Base-by-base conservation (phyloP, 2,888 invertebrate species). In the Adelognathus sp. region DNA sequence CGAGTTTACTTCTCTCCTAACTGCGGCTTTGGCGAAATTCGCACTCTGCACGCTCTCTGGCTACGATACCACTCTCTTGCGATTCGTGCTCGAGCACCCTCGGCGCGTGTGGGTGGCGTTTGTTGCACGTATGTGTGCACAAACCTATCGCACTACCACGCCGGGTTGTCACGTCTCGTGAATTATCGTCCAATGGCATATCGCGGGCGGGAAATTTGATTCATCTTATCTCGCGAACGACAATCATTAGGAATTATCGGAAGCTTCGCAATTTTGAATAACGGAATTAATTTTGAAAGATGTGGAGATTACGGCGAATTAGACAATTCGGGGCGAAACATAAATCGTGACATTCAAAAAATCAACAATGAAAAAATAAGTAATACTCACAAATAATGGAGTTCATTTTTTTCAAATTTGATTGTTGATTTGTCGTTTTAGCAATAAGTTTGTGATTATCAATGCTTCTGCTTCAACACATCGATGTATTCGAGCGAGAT, bases 131-230 rank as follows among this genome's bases (percentile, higher is more conserved):
- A 36, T 31, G 7, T 16, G 50, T 24, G 44, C 61, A 24, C 50
- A 21, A 39, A 46, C 16, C 27, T 60, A n/a, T 54, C 9, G n/a
- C n/a, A n/a, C n/a, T n/a, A n/a, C n/a, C n/a, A n/a, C 36, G 71
- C 79, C 46, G 71, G 33, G 75, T 79, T 75, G 75, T 67, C 79
- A 63, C 54, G 66, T 72, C 50, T 44, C 5, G 18, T n/a, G n/a
- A 1, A 11, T 9, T 50, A 24, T 24, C 21, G 50, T 50, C 50
- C 50, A 50, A 24, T 50, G 50, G 21, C 50, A 24, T 11, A 24
- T 24, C 50, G 50, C 9, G 11, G 50, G 50, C 50, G 50, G 24
- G 50, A 50, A 50, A 50, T 50, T 50, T 24, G 24, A 24, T 50
- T 21, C n/a, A n/a, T 50, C 24, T 46, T 21, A 24, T 1, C n/a